Percentiles rank a stretch among this genome's conserved stretches.
Evolutionary conservation across 1,140 invertebrate genomes (phyloP).

Genomic region (Zaprionus ornatus): DNA sequence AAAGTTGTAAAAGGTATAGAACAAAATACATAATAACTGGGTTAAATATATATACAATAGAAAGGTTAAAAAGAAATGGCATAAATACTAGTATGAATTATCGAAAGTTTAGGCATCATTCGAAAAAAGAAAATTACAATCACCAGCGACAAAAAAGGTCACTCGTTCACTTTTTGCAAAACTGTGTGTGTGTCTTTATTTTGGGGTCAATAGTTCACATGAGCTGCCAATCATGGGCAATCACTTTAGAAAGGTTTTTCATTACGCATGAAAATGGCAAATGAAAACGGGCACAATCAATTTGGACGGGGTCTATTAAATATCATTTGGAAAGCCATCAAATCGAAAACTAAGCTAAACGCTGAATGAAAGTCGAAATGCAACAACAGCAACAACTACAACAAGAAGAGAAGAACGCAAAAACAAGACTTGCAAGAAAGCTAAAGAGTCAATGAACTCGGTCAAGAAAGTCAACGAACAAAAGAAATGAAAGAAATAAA

Average conservation of each 20-base stretch:
- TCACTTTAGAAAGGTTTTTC: constrained; percentile 52
- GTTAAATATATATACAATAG: neutral
- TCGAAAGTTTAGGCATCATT: neutral
- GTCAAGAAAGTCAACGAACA: constrained; percentile 28
- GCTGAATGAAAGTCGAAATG: constrained; percentile 42
- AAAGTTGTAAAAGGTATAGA: neutral
- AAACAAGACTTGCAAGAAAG: constrained; percentile 21
- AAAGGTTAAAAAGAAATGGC: neutral
- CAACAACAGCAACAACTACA: constrained; percentile 21
- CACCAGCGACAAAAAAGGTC: neutral
- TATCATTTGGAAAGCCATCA: constrained; percentile 41
- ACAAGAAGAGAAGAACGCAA: constrained; percentile 4
- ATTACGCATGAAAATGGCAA: constrained; percentile 17
- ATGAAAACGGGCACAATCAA: neutral
- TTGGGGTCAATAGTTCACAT: constrained; percentile 23
- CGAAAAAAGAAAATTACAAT: constrained; percentile 3
- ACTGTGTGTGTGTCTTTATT: neutral
- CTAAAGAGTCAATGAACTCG: constrained; percentile 21
- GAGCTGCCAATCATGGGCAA: constrained; percentile 27
- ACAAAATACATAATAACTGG: neutral
- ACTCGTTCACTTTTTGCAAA: constrained; percentile 24
- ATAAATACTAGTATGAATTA: too few relatives aligned
- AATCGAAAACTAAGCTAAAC: constrained; percentile 26
- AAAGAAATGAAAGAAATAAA: constrained; percentile 20
- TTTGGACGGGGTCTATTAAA: neutral